Percentiles rank a stretch among this genome's conserved stretches.
phyloP scores from a whole-genome alignment of 1,140 invertebrate genomes.

The Drosophila ficusphila region DNA sequence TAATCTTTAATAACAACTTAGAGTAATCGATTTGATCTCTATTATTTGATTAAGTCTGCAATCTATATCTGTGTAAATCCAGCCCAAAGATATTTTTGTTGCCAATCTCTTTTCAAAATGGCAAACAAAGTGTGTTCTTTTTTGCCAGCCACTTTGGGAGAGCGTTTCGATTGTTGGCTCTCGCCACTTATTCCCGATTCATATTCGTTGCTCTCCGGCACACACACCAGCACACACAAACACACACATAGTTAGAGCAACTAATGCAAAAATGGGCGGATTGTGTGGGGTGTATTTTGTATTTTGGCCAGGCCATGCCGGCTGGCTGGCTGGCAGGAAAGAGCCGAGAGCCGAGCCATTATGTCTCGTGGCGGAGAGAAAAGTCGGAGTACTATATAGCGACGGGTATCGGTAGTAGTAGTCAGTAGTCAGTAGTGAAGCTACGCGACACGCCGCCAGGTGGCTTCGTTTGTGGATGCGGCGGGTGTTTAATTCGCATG shows the following conservation, averaged over 20 bases:
- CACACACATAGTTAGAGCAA: constrained; percentile 42
- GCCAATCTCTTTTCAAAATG: constrained; percentile 12
- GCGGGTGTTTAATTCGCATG: constrained; percentile 49
- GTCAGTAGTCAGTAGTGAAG: constrained; percentile 64
- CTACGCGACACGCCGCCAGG: constrained; percentile 77
- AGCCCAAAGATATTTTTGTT: neutral
- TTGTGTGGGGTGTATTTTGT: neutral
- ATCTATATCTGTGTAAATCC: neutral
- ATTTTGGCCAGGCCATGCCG: constrained; percentile 21
- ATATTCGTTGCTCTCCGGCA: neutral
- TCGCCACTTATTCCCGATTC: constrained; percentile 10
- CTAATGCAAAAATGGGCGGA: constrained; percentile 25
- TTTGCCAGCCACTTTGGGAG: constrained; percentile 19
- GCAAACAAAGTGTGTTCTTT: constrained; percentile 14
- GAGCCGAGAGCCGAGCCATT: constrained; percentile 8
- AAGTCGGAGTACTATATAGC: constrained; percentile 55
- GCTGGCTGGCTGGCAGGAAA: too few species aligned
- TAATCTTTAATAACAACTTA: too few species aligned
- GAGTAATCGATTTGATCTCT: too few species aligned
- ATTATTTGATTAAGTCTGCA: too few species aligned
- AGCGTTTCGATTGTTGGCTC: constrained; percentile 19
- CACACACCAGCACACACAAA: too few species aligned
- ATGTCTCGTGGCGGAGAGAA: constrained; percentile 32
- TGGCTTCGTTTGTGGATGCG: constrained; percentile 69
- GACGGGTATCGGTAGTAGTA: constrained; percentile 58